Evolutionary conservation across 2,797 vertebrate species (phyloP), one percentile per base, ranked within the genome.

Genomic region (Neosilurus hyrtlii): DNA sequence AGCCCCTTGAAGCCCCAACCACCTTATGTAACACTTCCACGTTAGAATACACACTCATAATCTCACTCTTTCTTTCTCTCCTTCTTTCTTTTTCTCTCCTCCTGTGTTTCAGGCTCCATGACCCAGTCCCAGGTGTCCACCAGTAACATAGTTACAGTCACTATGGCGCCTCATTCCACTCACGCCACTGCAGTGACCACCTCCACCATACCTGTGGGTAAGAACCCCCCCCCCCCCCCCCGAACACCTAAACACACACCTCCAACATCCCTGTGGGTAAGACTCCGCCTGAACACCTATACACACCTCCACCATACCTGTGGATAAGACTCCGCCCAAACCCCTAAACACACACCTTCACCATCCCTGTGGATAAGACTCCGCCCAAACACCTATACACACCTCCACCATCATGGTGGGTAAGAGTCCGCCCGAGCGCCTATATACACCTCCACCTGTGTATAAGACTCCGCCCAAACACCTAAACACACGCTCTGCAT

Each of bases 171-270:
- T 4, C 98, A 99, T 92, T 98, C 98, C 83, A 97, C 97, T 86
- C 97, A 99, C 84, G 96, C 97, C 83, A 96, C 97, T 35, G 96
- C 97, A 82, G 97, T 96, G 82, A 99, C 97, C 5, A 97, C 97
- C 84, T 99, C 98, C 62, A 94, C 96, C 89, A 99, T 99, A 92
- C 98, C 97, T 22, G 97, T 99, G 72, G 98, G 98, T 99, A 91
- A 95, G 97, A 24, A 26, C 43, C n/a, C 62, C 12, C 7, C 16
- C 65, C n/a, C n/a, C n/a, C n/a, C 54, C 54, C 35, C 62, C 20
- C 3, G 20, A 5, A 57, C 14, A 26, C 5, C n/a, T 54, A 2
- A 20, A 24, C 43, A n/a, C 43, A 70, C 35, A 43, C 67, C 37
- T 70, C 16, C 9, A 51, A 18, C 37, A 22, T 72, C 43, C 37